Conservation (phyloP, 64 coral and sea anemone genomes). For the Stylophora pistillata region DNA sequence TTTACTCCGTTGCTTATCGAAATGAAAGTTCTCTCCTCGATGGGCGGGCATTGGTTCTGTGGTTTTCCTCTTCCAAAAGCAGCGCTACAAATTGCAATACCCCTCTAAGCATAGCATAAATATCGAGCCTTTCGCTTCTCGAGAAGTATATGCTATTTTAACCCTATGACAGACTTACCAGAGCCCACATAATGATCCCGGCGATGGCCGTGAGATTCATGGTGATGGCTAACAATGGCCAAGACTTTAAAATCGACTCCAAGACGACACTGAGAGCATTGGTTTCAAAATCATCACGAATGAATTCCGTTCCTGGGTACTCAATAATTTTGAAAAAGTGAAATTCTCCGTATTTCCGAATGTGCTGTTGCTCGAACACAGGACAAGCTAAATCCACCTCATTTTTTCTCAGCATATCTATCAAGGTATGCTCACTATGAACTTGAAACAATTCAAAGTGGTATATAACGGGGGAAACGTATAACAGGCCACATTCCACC, state of each 20-base stretch:
- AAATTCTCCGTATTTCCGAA: slow-evolving; percentile 1
- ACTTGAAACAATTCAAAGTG: neutral
- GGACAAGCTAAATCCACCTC: neutral
- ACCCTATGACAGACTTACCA: neutral
- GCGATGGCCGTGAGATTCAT: neutral
- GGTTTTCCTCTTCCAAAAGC: too few species aligned
- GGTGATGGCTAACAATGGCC: slow-evolving; percentile 26
- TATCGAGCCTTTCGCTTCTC: too few species aligned
- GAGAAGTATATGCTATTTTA: too few species aligned
- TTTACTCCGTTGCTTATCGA: too few species aligned
- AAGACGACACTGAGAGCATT: slow-evolving; percentile 7
- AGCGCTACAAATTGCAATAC: too few species aligned
- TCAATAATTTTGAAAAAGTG: slow-evolving; percentile 20
- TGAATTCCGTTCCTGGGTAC: slow-evolving; percentile 53
- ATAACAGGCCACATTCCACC: neutral
- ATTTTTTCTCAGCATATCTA: neutral
- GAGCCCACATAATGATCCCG: slow-evolving; percentile 9
- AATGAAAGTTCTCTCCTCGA: too few species aligned
- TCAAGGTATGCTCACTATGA: neutral
- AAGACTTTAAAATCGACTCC: neutral
- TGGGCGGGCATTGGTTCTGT: too few species aligned
- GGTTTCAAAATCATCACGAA: neutral
- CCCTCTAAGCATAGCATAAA: too few species aligned
- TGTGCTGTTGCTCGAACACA: neutral
- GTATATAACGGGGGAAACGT: neutral